Conservation (phyloP, 2,888 invertebrate species). For the Pollenia amentaria region DNA sequence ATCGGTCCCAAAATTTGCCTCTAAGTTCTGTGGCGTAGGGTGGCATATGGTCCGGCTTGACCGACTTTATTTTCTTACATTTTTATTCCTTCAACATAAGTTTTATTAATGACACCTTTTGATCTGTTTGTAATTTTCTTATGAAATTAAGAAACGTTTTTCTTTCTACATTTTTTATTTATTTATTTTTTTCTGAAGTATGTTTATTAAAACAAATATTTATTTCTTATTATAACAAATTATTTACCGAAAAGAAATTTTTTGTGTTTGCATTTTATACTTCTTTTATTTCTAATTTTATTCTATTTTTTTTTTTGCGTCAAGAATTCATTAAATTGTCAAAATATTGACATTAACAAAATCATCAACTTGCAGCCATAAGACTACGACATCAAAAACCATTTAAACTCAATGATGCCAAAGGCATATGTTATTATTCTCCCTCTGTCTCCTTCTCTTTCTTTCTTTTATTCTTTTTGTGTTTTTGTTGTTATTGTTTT, state of each 20-base stretch:
- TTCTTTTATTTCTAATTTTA: neutral
- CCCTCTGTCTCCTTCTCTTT: neutral
- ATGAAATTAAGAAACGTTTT: neutral
- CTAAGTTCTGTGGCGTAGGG: too few relatives aligned
- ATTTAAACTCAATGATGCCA: constrained; percentile 61
- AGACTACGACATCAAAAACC: constrained; percentile 57
- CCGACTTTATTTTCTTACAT: too few relatives aligned
- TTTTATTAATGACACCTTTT: constrained; percentile 25
- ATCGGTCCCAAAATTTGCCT: too few relatives aligned
- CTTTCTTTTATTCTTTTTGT: constrained; percentile 23
- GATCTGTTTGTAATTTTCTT: constrained; percentile 25
- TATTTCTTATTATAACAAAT: neutral
- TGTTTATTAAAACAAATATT: constrained; percentile 36
- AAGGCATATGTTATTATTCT: constrained; percentile 57
- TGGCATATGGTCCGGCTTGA: too few relatives aligned
- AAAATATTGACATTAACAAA: constrained; percentile 75
- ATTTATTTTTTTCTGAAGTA: constrained; percentile 5
- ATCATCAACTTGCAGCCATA: constrained; percentile 22
- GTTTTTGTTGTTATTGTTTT: constrained; percentile 32
- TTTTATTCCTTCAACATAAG: too few relatives aligned
- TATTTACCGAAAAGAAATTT: constrained; percentile 11
- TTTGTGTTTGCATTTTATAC: constrained; percentile 31
- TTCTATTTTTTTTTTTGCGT: constrained; percentile 31
- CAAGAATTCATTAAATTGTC: constrained; percentile 75
- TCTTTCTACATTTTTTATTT: too few relatives aligned